Evolutionary conservation across 2,888 invertebrate species (phyloP).

Genomic region (Polydesmus complanatus): DNA sequence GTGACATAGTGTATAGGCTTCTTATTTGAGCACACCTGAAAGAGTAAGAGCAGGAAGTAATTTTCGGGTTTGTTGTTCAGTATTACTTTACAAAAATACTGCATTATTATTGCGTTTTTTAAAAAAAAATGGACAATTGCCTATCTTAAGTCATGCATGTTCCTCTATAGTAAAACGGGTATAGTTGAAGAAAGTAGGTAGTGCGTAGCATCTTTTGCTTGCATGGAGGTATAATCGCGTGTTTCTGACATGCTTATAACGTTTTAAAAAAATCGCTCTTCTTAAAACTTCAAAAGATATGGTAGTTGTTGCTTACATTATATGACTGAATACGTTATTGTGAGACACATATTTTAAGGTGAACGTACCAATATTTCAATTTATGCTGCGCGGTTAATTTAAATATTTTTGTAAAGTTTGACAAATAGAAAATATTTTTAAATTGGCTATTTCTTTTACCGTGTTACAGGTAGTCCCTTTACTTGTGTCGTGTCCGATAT

Average conservation of each 20-base stretch:
- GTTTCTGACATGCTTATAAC: no score
- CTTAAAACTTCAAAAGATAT: no score
- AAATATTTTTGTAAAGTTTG: neutral
- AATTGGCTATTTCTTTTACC: constrained; percentile 14
- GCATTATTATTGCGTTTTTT: neutral
- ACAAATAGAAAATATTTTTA: neutral
- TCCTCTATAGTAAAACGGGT: neutral
- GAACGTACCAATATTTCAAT: neutral
- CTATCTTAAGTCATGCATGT: neutral
- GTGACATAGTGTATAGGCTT: neutral
- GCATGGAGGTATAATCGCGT: neutral
- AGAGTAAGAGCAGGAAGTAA: constrained; percentile 10
- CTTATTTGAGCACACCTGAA: constrained; percentile 11
- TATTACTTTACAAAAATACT: neutral
- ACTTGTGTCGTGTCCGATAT: constrained; percentile 64
- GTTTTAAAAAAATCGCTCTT: neutral
- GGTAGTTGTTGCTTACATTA: no score
- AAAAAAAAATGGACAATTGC: neutral
- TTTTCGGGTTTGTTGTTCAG: neutral
- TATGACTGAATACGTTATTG: no score
- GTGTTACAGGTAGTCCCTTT: constrained; percentile 60
- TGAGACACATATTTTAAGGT: neutral
- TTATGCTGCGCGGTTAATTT: neutral
- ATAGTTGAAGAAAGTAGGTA: no score
- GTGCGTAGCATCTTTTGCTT: no score